Evolutionary conservation across 30 jellyfish, hydroid and myxozoan species (phyloP), one percentile per base, ranked within the genome.

Genomic region (Turritopsis dohrnii): DNA sequence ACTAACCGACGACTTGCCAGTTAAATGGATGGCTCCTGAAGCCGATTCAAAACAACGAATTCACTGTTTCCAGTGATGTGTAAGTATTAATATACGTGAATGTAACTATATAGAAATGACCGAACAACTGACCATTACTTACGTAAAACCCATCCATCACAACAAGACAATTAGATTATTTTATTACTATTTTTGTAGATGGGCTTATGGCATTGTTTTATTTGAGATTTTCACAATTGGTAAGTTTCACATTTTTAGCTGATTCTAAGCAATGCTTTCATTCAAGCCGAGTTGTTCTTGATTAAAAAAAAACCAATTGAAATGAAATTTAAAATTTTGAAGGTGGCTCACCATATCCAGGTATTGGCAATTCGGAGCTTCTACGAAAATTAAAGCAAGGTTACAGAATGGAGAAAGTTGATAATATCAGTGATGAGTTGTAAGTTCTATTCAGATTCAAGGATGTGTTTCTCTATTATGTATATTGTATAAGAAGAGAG

Each of bases 1-100:
- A 41, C 60, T 3, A 41, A 13, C 13, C 60, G 60, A 41, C 60
- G 60, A 41, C n/a, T 54, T 83, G 75, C 96, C 91, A 18, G 79
- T 83, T 24, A 29, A 88, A 53, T 88, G 96, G 91, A 88, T 83
- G 92, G 91, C 91, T 5, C 69, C 79, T 26, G 96, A 88, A 71
- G 73, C 96, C 29, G n/a, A 41, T 41, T 41, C 13, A 41, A 5
- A 13, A 41, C 13, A 41, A 41, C 13, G 60, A 41, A 41, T 41
- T 41, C 13, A 41, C 60, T 41, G 60, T 41, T 41, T 41, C 60
- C 60, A 41, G 60, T 41, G 60, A 41, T 41, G 60, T 41, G 60
- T 41, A 41, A 41, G 60, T 41, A 13, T 41, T 5, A 3, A 41
- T 3, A 41, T 41, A 41, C n/a, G n/a, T n/a, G n/a, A n/a, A n/a